phyloP scores from a whole-genome alignment of 2,888 invertebrate species.

The Diarsia mendica region DNA sequence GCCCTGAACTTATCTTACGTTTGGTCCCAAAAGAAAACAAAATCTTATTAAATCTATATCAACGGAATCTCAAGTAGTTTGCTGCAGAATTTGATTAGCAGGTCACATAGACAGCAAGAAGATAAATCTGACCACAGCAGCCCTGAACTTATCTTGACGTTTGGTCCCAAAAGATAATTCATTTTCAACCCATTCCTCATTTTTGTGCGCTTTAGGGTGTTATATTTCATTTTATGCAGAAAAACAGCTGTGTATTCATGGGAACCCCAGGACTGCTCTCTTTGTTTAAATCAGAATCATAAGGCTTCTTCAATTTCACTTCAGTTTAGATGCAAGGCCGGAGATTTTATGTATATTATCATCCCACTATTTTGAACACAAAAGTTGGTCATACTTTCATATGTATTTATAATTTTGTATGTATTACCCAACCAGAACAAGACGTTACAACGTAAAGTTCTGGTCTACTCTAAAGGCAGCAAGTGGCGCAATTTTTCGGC shows the following conservation, averaged over 20 bases:
- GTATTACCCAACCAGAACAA: constrained; percentile 59
- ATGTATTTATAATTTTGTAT: constrained; percentile 31
- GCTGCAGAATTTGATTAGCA: constrained; percentile 8
- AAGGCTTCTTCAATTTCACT: background rate
- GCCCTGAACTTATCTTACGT: background rate
- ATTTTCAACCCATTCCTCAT: background rate
- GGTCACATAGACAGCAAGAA: background rate
- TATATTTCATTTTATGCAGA: constrained; percentile 10
- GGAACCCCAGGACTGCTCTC: background rate
- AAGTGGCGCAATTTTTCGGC: constrained; percentile 89
- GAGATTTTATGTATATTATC: background rate
- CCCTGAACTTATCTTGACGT: background rate
- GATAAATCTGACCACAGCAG: background rate
- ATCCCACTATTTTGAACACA: constrained; percentile 5
- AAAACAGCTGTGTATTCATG: constrained; percentile 6
- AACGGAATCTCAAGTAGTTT: too few species aligned
- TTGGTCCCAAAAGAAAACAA: background rate
- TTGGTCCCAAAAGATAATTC: background rate
- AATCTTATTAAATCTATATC: too few species aligned
- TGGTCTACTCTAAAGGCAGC: constrained; percentile 67
- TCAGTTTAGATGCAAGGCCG: background rate
- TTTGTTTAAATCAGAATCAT: constrained; percentile 8
- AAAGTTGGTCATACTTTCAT: constrained; percentile 26
- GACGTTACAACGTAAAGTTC: constrained; percentile 60
- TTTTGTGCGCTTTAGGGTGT: background rate